Evolutionary conservation across 2,113 vertebrate genomes (phyloP).

Genomic region (Grammomys surdaster): DNA sequence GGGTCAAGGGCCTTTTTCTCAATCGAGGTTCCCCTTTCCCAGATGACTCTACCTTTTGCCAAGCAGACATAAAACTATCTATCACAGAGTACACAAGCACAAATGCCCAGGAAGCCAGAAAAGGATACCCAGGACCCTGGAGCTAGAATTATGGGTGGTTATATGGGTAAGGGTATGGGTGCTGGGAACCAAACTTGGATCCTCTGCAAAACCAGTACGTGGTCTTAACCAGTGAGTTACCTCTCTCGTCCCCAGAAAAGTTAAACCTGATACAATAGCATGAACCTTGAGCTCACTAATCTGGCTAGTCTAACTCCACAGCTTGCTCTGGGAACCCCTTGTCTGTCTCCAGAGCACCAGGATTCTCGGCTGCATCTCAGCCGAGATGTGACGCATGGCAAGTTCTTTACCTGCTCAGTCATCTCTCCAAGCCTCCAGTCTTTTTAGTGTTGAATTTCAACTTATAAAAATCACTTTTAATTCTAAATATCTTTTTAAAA

Average conservation of each 20-base stretch:
- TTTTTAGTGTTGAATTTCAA: conserved; percentile 33
- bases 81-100: neutral
- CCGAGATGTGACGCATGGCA: too few species aligned
- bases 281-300: neutral
- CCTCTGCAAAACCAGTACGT: neutral
- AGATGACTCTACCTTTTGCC: neutral
- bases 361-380: neutral
- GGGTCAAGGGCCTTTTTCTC: neutral
- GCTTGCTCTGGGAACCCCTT: neutral
- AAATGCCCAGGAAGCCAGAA: neutral
- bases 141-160: neutral
- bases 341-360: neutral
- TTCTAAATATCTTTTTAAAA: neutral
- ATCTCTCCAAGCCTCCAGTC: neutral
- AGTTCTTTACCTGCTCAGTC: neutral
- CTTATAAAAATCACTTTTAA: conserved; percentile 17
- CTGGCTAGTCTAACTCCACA: neutral
- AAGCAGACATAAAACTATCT: neutral
- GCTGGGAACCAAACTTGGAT: neutral
- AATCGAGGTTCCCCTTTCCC: neutral
- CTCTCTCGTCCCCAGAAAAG: conserved; percentile 9
- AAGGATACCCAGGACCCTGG: neutral
- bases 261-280: conserved; percentile 40
- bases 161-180: neutral
- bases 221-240: neutral